A percentile compares a stretch with the other conserved stretches of the same genome.
Conservation (phyloP, 2,113 vertebrate species). For the Vulpes lagopus region DNA sequence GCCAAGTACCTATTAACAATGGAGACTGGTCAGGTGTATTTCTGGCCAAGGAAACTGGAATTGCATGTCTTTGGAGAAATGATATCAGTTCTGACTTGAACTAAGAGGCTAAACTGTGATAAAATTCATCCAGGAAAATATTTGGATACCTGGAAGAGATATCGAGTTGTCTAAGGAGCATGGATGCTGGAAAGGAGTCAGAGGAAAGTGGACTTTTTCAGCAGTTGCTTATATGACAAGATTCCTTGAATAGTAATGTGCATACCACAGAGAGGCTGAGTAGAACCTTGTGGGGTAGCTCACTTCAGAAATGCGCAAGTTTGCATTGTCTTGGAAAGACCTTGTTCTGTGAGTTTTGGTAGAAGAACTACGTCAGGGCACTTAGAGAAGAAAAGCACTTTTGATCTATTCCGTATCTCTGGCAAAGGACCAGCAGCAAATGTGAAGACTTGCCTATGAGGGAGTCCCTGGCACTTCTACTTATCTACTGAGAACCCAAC, state of each 20-base stretch:
- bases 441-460: no score
- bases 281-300: neutral
- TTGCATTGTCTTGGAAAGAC: neutral
- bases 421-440: neutral
- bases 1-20: neutral
- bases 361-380: neutral
- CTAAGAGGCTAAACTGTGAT: neutral
- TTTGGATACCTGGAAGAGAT: neutral
- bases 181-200: neutral
- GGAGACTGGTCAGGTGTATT: neutral
- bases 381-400: neutral
- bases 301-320: neutral
- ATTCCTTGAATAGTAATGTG: neutral
- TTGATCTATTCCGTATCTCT: neutral
- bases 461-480: neutral
- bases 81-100: neutral
- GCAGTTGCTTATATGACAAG: neutral
- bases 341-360: neutral
- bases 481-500: neutral
- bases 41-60: neutral
- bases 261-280: neutral
- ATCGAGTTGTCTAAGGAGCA: neutral
- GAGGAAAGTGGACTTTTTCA: neutral
- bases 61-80: neutral
- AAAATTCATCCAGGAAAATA: neutral